Percentiles rank a stretch among this genome's conserved stretches.
Conservation (phyloP, 2,888 invertebrate genomes). For the Latheticus oryzae region DNA sequence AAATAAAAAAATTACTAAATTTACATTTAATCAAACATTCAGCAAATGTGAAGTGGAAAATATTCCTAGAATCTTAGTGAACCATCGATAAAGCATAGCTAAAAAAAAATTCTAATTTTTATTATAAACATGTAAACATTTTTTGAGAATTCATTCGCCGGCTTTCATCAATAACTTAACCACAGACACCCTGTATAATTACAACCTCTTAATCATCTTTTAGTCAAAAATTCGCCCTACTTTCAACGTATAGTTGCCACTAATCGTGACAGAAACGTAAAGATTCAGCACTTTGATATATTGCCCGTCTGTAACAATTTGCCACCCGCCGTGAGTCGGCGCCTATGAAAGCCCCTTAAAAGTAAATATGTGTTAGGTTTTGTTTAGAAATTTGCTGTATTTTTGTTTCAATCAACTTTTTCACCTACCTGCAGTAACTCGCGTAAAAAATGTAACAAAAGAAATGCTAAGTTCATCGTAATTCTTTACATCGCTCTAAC, state of each 20-base stretch:
- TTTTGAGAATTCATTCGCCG: no score
- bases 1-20: not conserved
- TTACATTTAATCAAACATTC: no score
- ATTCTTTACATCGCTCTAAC: constrained; percentile 55
- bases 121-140: no score
- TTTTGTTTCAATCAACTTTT: constrained; percentile 30
- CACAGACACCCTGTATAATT: not conserved
- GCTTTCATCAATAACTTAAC: not conserved
- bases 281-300: constrained; percentile 47
- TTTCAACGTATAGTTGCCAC: not conserved
- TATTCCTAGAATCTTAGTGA: no score
- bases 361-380: constrained; percentile 37
- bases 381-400: constrained; percentile 18
- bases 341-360: constrained; percentile 43
- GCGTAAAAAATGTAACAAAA: constrained; percentile 48
- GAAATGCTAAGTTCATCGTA: constrained; percentile 55
- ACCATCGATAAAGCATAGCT: no score
- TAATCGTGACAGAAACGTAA: constrained; percentile 8
- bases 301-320: constrained; percentile 51
- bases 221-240: not conserved
- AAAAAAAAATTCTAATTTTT: no score
- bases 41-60: no score
- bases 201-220: not conserved
- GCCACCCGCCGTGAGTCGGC: constrained; percentile 49
- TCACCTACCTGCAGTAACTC: constrained; percentile 8